These are phyloP conservation scores for Pedicia rivosa DNA, from an alignment of 2,888 invertebrate species.

Conservation along the genomic window DNA sequence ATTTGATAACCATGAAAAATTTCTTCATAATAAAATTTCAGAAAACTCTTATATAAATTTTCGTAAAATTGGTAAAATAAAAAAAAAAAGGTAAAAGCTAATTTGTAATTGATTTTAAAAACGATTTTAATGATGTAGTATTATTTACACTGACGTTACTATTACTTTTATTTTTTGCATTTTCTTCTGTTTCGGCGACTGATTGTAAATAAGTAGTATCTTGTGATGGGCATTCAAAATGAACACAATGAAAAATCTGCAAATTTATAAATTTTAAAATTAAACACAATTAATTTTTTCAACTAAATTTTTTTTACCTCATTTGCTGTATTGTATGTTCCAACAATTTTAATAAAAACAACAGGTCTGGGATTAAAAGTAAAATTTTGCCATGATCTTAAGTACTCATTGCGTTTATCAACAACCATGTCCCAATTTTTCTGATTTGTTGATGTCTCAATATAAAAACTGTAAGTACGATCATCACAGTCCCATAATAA, in stretches of 20 bases:
- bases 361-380: constrained; percentile 71
- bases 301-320: constrained; percentile 43
- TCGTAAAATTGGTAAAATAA: no score
- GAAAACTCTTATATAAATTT: no score
- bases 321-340: constrained; percentile 93
- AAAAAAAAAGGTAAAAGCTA: no score
- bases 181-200: no score
- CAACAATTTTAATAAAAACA: constrained; percentile 87
- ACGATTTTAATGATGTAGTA: no score
- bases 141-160: no score
- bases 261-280: constrained; percentile 11
- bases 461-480: constrained; percentile 87
- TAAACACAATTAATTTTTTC: not conserved
- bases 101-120: no score
- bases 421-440: constrained; percentile 85
- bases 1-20: no score
- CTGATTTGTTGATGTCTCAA: constrained; percentile 85
- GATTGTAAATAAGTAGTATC: constrained; percentile 19
- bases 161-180: no score
- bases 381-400: constrained; percentile 89
- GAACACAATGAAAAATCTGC: constrained; percentile 94
- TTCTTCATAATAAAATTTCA: no score
- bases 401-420: constrained; percentile 71
- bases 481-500: constrained; percentile 96
- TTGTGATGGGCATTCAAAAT: constrained; percentile 89